phyloP scores from a whole-genome alignment of 35 echinoderm and acorn worm species.

The Apostichopus parvimensis region DNA sequence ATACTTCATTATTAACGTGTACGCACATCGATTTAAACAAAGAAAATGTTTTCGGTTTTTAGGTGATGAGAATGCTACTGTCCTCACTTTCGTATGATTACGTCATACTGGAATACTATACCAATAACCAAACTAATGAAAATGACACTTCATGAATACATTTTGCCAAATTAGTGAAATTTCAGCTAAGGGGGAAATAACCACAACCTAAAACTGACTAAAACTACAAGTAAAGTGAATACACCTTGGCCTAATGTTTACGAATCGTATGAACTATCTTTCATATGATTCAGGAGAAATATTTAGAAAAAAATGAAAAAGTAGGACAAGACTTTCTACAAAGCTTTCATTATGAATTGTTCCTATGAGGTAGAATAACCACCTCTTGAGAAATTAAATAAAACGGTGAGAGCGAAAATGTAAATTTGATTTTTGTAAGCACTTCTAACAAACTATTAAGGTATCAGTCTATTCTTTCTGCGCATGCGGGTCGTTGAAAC shows the following conservation, averaged over 20 bases:
- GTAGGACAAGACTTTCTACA: not conserved
- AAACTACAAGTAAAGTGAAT: not conserved
- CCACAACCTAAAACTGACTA: not conserved
- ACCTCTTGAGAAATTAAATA: not conserved
- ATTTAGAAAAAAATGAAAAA: not conserved
- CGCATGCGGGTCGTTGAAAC: too few species aligned
- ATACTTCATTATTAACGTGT: too few species aligned
- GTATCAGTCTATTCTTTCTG: too few species aligned
- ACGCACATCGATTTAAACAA: too few species aligned
- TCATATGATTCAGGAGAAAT: not conserved
- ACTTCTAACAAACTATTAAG: too few species aligned
- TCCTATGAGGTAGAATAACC: conserved; percentile 7
- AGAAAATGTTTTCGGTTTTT: too few species aligned
- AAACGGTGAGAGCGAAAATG: not conserved
- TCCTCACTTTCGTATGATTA: too few species aligned
- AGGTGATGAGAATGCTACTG: too few species aligned
- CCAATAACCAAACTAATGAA: not conserved
- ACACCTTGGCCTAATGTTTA: not conserved
- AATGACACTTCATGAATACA: not conserved
- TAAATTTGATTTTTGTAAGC: too few species aligned
- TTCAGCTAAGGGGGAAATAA: not conserved
- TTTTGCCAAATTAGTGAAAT: not conserved
- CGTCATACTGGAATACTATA: too few species aligned
- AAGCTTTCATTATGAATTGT: not conserved
- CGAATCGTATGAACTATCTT: not conserved